Evolutionary conservation across 2,113 vertebrate species (phyloP), one percentile per base, ranked within the genome.

Genomic region (Alexandromys fortis): DNA sequence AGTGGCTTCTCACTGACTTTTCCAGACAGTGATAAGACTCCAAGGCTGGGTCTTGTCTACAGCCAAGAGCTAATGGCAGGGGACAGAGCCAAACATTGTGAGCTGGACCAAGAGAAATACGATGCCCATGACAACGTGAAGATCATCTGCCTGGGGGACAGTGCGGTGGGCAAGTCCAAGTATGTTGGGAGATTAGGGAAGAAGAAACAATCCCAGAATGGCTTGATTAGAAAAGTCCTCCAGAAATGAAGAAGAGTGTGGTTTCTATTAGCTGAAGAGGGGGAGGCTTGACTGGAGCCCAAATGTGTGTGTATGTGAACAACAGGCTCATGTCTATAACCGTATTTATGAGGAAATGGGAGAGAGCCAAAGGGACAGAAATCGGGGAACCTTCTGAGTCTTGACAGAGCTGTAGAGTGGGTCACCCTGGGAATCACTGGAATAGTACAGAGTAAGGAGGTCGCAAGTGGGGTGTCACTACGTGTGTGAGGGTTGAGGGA

Each of bases 141-240:
- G 98, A 99, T 99, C 97, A 99, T 99, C 98, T 99, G 99, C 95
- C 97, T 99, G 67, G 99, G 99, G 26, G 99, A 99, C 98, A 99
- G 99, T 47, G 99, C 99, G 0, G 99, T 99, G 79, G 99, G 99
- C 19, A 99, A 99, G 97, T 99, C 99, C 76, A 99, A 99, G 99
- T 99, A 98, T 97, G 99, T 98, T 26, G 85, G 87, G 55, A 61
- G n/a, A 55, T 30, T 22, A 42, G 65, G 61, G 75, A 58, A 63
- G 22, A 0, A 88, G 33, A 21, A 0, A 8, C 35, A 30, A 72
- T 3, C 45, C 58, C 26, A 52, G n/a, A 55, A 26, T 14, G 10
- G 22, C 26, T 38, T 76, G 3, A 28, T 92, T 11, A 47, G 67
- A 26, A 83, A 67, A 82, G 26, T 58, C 63, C 76, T 77, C 35